Conservation (phyloP, 2,113 vertebrate genomes). For the Xiphorhynchus elegans region DNA sequence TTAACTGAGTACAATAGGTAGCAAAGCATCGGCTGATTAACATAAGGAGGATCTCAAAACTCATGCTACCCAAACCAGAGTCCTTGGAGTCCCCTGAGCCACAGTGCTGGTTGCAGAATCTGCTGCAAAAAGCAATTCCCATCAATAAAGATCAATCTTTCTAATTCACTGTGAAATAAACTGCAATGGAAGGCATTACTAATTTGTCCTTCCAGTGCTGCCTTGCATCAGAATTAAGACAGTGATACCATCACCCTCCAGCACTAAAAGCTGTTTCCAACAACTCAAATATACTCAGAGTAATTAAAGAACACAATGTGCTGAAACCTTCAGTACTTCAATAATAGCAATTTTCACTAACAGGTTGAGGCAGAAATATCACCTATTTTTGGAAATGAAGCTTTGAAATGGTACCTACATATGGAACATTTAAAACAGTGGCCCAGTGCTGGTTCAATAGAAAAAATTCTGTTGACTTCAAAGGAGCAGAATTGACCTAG, state of each 20-base stretch:
- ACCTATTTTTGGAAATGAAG: background rate
- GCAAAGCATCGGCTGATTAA: background rate
- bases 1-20: background rate
- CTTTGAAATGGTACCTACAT: background rate
- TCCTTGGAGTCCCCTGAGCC: background rate
- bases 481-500: background rate
- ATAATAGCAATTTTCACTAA: constrained; percentile 6
- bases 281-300: background rate
- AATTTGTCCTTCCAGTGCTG: background rate
- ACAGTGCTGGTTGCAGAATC: background rate
- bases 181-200: constrained; percentile 13
- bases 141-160: background rate
- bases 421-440: background rate
- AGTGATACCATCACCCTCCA: background rate
- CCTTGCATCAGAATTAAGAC: background rate
- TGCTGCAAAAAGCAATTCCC: background rate
- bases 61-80: background rate
- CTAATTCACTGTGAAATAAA: constrained; percentile 20
- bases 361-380: background rate
- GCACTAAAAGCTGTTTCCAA: constrained; percentile 17
- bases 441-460: background rate
- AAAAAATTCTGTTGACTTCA: background rate
- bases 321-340: background rate
- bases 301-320: constrained; percentile 35
- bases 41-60: background rate